Evolutionary conservation across 2,797 vertebrate genomes (phyloP).

Genomic region (Synanceia verrucosa): DNA sequence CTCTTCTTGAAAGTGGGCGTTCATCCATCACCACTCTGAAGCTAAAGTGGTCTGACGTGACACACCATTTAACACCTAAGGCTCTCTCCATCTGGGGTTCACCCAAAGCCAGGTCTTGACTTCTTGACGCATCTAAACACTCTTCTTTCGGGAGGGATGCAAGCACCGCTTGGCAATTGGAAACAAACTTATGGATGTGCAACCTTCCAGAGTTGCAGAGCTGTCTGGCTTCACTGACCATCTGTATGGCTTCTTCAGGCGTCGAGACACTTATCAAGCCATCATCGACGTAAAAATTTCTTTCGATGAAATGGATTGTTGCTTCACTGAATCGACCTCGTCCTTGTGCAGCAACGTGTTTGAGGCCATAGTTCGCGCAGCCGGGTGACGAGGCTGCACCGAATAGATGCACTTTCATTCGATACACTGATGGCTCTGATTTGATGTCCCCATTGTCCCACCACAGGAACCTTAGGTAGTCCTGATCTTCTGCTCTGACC

Average conservation of each 20-base stretch:
- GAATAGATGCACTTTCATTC: conserved; percentile 42
- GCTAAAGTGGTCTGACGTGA: conserved; percentile 40
- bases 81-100: background rate
- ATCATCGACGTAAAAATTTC: conserved; percentile 24
- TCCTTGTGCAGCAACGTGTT: conserved; percentile 28
- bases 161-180: conserved; percentile 28
- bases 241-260: conserved; percentile 13
- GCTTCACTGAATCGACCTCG: conserved; percentile 17
- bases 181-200: conserved; percentile 40
- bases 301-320: conserved; percentile 16
- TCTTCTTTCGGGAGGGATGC: conserved; percentile 38
- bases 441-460: conserved; percentile 31
- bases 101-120: background rate
- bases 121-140: too few species aligned
- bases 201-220: conserved; percentile 30
- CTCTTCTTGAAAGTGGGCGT: conserved; percentile 49
- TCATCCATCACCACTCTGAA: conserved; percentile 52
- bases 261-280: conserved; percentile 13
- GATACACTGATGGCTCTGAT: background rate
- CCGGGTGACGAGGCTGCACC: conserved; percentile 39
- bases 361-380: conserved; percentile 36
- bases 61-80: conserved; percentile 49
- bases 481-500: conserved; percentile 5
- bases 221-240: conserved; percentile 42
- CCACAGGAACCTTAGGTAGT: conserved; percentile 31